These are phyloP conservation scores for Adrianichthys oophorus DNA, from an alignment of 2,797 vertebrate genomes.

Conservation along the genomic window DNA sequence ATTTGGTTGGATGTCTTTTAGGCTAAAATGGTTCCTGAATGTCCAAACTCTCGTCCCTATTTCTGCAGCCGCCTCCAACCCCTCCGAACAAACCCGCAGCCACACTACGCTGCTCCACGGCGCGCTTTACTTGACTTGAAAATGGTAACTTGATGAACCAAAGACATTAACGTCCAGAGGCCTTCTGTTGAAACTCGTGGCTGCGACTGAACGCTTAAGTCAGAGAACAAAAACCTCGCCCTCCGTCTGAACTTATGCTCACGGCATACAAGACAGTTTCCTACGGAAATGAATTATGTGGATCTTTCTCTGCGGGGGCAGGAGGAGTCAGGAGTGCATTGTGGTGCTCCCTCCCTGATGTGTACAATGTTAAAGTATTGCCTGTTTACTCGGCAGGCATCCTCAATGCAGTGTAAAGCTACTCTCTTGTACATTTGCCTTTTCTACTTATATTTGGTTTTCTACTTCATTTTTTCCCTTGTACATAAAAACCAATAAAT, in stretches of 20 bases:
- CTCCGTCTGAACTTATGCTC: constrained; percentile 35
- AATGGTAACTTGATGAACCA: constrained; percentile 68
- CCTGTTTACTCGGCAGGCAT: constrained; percentile 45
- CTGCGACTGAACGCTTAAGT: constrained; percentile 19
- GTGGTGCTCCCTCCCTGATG: constrained; percentile 18
- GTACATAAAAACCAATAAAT: constrained; percentile 85
- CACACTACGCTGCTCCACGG: constrained; percentile 42
- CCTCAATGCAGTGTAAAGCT: constrained; percentile 78
- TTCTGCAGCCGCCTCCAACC: not conserved
- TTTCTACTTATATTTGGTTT: constrained; percentile 79
- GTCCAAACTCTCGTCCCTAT: not conserved
- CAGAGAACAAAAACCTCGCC: constrained; percentile 19
- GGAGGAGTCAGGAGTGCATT: constrained; percentile 12
- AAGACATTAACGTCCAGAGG: constrained; percentile 72
- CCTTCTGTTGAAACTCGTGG: constrained; percentile 55
- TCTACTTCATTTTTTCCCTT: constrained; percentile 70
- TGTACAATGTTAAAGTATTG: constrained; percentile 64
- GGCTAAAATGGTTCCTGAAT: not conserved
- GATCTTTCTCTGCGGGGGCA: constrained; percentile 28
- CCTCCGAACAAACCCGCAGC: constrained; percentile 37
- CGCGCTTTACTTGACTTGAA: constrained; percentile 61
- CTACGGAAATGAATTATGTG: constrained; percentile 64
- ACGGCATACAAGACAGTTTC: constrained; percentile 55
- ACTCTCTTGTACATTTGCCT: constrained; percentile 76
- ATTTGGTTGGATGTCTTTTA: too few relatives aligned